Evolutionary conservation across 2,888 invertebrate species (phyloP).

Genomic region (Plutella xylostella): DNA sequence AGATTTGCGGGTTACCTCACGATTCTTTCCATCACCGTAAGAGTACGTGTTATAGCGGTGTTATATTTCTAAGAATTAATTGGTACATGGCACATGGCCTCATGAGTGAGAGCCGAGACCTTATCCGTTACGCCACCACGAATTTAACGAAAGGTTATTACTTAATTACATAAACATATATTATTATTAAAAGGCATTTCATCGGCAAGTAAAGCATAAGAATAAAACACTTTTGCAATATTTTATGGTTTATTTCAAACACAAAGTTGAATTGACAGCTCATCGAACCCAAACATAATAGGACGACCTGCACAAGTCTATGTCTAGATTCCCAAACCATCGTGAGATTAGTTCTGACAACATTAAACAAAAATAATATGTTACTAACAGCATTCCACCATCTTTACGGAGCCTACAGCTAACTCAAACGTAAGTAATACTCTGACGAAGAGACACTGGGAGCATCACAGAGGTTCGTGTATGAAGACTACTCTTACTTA

Average conservation of each 20-base stretch:
- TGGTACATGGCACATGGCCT: too few species aligned
- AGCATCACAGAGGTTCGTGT: constrained; percentile 63
- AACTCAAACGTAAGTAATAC: constrained; percentile 39
- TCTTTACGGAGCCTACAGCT: constrained; percentile 52
- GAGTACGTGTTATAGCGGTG: too few species aligned
- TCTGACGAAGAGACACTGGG: constrained; percentile 56
- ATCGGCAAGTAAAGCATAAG: too few species aligned
- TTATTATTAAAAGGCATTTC: too few species aligned
- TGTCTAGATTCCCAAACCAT: constrained; percentile 51
- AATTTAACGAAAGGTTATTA: too few species aligned
- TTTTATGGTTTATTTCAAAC: constrained; percentile 66
- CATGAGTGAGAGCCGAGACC: too few species aligned
- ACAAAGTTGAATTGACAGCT: constrained; percentile 64
- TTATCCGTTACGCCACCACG: too few species aligned
- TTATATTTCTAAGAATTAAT: too few species aligned
- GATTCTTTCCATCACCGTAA: too few species aligned
- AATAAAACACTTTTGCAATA: constrained; percentile 25
- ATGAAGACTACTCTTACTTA: constrained; percentile 37
- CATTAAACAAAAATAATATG: constrained; percentile 62
- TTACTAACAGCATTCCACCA: constrained; percentile 61
- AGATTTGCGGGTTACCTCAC: too few species aligned
- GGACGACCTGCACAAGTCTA: constrained; percentile 35
- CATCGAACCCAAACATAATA: constrained; percentile 54
- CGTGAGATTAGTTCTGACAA: constrained; percentile 62
- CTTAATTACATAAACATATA: too few species aligned